Evolutionary conservation across 2,113 vertebrate genomes (phyloP).

Genomic region (Anas platyrhynchos): DNA sequence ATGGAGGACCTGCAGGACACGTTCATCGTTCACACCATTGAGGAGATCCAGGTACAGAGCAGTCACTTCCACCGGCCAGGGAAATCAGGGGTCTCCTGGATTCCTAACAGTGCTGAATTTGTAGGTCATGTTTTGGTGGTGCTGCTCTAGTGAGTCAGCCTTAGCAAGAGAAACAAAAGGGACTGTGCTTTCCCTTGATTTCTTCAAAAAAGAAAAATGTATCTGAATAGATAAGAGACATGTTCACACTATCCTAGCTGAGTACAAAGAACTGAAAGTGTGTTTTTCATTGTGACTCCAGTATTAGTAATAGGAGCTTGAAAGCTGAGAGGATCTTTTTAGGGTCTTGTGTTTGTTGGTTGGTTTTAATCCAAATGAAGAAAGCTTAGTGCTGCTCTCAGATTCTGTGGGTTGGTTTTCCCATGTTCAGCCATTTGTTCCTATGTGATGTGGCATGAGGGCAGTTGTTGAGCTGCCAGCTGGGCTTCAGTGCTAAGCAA

Average conservation of each 20-base stretch:
- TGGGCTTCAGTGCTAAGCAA: background rate
- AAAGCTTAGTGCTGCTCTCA: background rate
- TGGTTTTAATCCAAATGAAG: background rate
- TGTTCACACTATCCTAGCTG: background rate
- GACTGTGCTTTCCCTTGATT: background rate
- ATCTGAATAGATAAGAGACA: background rate
- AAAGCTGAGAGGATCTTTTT: background rate
- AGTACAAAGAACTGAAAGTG: background rate
- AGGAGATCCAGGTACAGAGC: slow-evolving; percentile 92
- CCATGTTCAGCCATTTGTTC: background rate
- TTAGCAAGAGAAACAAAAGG: background rate
- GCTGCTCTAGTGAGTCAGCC: background rate
- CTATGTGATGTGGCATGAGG: background rate
- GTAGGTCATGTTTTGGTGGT: background rate
- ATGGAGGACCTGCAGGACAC: slow-evolving; percentile 99
- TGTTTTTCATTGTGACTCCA: background rate
- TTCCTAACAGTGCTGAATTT: background rate
- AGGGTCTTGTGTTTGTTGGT: background rate
- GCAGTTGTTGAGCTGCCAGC: background rate
- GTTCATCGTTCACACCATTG: slow-evolving; percentile 97
- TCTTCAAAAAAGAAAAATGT: background rate
- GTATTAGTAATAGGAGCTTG: background rate
- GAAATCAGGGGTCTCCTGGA: background rate
- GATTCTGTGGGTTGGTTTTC: background rate
- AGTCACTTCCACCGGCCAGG: background rate